Evolutionary conservation across 2,888 invertebrate genomes (phyloP), one percentile per base, ranked within the genome.

Genomic region (Orthonychiurus folsomi): DNA sequence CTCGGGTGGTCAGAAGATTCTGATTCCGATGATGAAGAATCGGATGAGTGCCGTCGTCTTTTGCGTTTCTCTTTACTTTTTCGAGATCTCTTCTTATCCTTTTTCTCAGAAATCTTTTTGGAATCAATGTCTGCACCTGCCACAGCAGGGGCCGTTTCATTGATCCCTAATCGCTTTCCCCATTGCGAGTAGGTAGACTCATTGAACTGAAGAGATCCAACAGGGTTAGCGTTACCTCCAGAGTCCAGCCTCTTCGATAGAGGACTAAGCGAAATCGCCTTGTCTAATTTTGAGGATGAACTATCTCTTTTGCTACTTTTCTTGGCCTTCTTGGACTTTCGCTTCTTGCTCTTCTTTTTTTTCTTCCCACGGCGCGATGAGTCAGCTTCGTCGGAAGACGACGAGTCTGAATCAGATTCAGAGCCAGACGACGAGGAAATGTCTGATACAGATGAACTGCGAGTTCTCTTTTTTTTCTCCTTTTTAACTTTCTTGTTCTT

Each of bases 401-500:
- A 68, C 0, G 65, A 65, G 26, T 65, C 63, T 47, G 60, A 60
- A 12, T 61, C 61, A 1, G 63, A 62, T 1, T 65, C 66, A 52
- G 60, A 62, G 9, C 61, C 63, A 21, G 67, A 65, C 1, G 66
- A 65, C 1, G 66, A 66, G 5, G 70, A 69, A 2, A 67, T 66
- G 1, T 62, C 64, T 9, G 63, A 65, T 56, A 68, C 68, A 1
- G 62, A 59, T 2, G 66, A 66, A 15, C 26, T 62, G 72, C 80
- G 79, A 73, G 80, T 80, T 74, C 80, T 80, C 74, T 80, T 81
- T 75, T 84, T 84, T 73, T 85, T 84, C 2, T 81, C 81, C 18
- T 83, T 77, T 73, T 85, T 85, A 73, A 86, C 77, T 83, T 85
- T 74, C 83, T 82, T 74, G 85, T 85, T 69, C 84, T 82, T 75